Evolutionary conservation across 2,888 invertebrate species (phyloP), one percentile per base, ranked within the genome.

Genomic region (Trichogramma dendrolimi): DNA sequence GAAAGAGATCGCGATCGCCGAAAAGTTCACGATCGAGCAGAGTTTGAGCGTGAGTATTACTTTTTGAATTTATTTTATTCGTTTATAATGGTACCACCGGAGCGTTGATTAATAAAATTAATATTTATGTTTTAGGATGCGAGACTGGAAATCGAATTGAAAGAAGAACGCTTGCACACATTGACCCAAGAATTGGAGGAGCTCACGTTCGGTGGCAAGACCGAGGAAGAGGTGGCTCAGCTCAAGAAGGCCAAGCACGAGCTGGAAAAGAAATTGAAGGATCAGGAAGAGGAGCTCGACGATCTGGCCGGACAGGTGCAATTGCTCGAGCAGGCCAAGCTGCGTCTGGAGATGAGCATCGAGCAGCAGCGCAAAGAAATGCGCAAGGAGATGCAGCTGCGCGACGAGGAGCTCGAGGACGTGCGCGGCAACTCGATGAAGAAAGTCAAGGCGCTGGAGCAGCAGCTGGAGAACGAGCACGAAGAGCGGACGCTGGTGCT

Each of bases 331-430:
- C 95, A 95, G 79, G 91, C 94, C 2, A 96, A 96, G 79, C 83
- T 96, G 40, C 86, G 96, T 1, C 82, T 97, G 67, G 96, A 97
- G 80, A 96, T 97, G 96, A 85, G 90, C 50, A 80, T 95, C 69
- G 96, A 97, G 77, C 94, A 94, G 70, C 88, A 91, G 79, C 86
- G 95, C 54, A 96, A 96, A 76, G 94, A 95, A 73, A 88, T 92
- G 69, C 86, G 92, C 7, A 87, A 93, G 61, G 96, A 97, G 74
- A 86, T 94, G 44, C 91, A 93, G 67, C 91, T 92, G 69, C 84
- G 94, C 5, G 97, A 97, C 71, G 94, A 95, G 70, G 97, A 97
- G 78, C 82, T 96, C 75, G 96, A 97, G 75, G 96, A 96, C 72
- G 88, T 92, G 42, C 84, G 96, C 11, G 91, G 91, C 66, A 90